These are phyloP conservation scores for Ganaspis sp. DNA, from an alignment of 1,140 invertebrate genomes.

Conservation along the genomic window DNA sequence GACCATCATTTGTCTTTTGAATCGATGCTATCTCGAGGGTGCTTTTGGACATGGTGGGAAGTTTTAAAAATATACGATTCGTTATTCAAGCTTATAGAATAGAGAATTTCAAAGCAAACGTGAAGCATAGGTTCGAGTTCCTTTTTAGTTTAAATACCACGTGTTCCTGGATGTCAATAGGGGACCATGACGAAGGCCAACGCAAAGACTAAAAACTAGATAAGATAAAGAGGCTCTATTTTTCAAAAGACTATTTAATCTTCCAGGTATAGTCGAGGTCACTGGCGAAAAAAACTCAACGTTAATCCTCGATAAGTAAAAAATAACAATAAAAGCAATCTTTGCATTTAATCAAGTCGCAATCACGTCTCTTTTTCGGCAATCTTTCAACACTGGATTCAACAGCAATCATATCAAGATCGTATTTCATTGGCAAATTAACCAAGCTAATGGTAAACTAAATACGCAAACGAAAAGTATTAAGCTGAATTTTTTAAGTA, in stretches of 20 bases:
- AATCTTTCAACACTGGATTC: too few relatives aligned
- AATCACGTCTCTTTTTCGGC: too few relatives aligned
- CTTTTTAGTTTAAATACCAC: neutral
- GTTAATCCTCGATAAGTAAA: neutral
- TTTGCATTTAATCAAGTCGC: too few relatives aligned
- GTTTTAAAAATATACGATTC: neutral
- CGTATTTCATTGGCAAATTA: too few relatives aligned
- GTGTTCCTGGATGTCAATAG: neutral
- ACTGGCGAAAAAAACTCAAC: neutral
- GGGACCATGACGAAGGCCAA: neutral
- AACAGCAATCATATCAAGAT: too few relatives aligned
- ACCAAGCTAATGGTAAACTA: too few relatives aligned
- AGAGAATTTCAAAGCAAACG: neutral
- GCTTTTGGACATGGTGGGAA: neutral
- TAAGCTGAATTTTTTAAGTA: too few relatives aligned
- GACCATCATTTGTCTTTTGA: neutral
- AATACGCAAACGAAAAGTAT: too few relatives aligned
- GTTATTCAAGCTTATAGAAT: neutral
- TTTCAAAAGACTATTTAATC: neutral
- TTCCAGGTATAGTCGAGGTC: neutral
- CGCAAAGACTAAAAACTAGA: neutral
- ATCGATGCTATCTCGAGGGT: neutral
- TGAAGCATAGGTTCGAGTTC: neutral
- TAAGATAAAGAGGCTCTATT: constrained; percentile 4
- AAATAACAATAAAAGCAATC: neutral